Base-by-base conservation (phyloP, 2,888 invertebrate species). In the Ceratothoa steindachneri region DNA sequence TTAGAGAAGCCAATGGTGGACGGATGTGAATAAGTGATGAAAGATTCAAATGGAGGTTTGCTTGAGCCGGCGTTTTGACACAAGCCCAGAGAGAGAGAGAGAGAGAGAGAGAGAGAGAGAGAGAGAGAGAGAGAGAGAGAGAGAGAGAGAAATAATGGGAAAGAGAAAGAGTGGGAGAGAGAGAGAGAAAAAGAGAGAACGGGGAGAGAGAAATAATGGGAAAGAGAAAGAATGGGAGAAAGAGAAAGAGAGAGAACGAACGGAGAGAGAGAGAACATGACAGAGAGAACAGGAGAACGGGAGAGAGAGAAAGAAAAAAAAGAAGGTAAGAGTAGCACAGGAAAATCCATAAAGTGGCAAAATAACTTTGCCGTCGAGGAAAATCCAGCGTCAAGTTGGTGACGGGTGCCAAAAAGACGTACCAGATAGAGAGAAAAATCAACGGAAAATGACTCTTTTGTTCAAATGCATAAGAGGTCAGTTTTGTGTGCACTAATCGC, bases 281-380 rank as follows among this genome's bases (percentile, higher is more conserved):
- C 1, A 51, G 19, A 51, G 3, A 51, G 3, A 51, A 19, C 15
- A 3, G 19, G 3, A 51, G 52, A 51, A 3, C 15, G 52, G 1
- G 52, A 51, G 41, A 41, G 41, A 41, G 41, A 15, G 15, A 41
- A 41, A 41, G 15, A 51, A 19, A 19, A 51, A 51, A 60, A 60
- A 12, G 1, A 1, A 24, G 1, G 60, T 24, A 22, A 24, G 60
- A 24, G 27, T 24, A 60, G 19, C 19, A 15, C 2, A 60, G 24
- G 60, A 60, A 60, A 60, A 60, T 60, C 60, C 60, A 60, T 60
- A 60, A 60, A 60, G 60, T 60, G 60, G 60, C 12, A 60, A 60
- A 60, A 60, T 60, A 60, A 60, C 60, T 60, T 60, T 60, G 22
- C 19, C 27, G 60, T 60, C 60, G 60, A 24, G 60, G 60, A 60